phyloP scores from a whole-genome alignment of 2,797 vertebrate genomes.

The Urocyon cinereoargenteus region DNA sequence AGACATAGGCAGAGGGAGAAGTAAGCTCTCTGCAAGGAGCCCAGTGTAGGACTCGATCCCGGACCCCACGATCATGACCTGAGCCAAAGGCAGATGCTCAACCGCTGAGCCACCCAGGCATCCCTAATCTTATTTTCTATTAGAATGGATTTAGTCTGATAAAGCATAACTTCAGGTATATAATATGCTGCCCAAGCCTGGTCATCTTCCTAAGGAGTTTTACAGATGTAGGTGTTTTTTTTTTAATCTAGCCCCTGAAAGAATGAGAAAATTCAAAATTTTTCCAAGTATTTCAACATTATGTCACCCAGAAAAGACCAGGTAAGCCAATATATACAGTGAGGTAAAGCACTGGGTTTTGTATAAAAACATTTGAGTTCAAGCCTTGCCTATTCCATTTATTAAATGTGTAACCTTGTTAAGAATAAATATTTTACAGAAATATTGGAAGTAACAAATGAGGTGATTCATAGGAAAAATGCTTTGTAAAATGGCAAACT shows the following conservation, averaged over 20 bases:
- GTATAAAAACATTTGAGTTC: constrained; percentile 36
- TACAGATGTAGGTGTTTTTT: not conserved
- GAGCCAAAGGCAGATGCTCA: too few relatives aligned
- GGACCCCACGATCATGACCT: too few relatives aligned
- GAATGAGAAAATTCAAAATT: constrained; percentile 35
- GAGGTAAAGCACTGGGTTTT: not conserved
- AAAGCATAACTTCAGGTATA: constrained; percentile 27
- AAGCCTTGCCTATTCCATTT: not conserved
- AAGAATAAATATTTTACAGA: constrained; percentile 2
- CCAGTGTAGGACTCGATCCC: too few relatives aligned
- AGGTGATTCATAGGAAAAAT: not conserved
- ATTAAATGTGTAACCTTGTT: not conserved
- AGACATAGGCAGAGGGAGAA: too few relatives aligned
- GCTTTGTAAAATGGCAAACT: not conserved
- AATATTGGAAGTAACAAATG: not conserved
- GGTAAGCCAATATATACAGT: not conserved
- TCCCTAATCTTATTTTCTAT: constrained; percentile 17
- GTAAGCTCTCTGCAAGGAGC: too few relatives aligned
- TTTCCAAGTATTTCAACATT: not conserved
- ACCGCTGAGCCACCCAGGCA: not conserved
- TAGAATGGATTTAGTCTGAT: not conserved
- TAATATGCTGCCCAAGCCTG: not conserved
- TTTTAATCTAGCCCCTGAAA: not conserved
- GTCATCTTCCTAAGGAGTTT: constrained; percentile 8
- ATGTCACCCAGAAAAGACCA: not conserved